A percentile compares a stretch with the other conserved stretches of the same genome.
These are phyloP conservation scores for Hypocryptadius cinnamomeus DNA, from an alignment of 2,113 vertebrate genomes.

Conservation along the genomic window DNA sequence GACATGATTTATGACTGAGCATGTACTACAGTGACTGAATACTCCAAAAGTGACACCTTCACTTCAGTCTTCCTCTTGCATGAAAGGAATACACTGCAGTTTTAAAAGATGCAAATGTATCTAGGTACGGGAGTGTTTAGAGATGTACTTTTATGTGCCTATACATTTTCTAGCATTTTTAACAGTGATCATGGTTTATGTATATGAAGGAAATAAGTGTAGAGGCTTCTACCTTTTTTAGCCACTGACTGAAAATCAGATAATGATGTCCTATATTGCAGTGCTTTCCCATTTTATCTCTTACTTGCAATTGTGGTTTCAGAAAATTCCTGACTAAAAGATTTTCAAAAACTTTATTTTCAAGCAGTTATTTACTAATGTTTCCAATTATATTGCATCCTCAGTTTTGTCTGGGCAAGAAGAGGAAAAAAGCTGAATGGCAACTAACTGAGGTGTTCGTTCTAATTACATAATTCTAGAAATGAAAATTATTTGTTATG, in stretches of 20 bases:
- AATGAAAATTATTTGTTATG: neutral
- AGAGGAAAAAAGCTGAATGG: neutral
- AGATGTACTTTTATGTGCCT: neutral
- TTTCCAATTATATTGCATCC: neutral
- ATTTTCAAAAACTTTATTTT: neutral
- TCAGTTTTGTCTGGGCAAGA: neutral
- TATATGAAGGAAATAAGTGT: neutral
- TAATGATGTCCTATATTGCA: neutral
- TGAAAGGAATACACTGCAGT: neutral
- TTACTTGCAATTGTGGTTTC: neutral
- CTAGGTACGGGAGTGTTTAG: neutral
- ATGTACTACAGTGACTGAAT: neutral
- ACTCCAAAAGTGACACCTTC: neutral
- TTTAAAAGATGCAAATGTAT: neutral
- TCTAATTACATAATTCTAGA: slow-evolving; percentile 5
- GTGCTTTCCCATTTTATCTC: neutral
- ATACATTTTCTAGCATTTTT: neutral
- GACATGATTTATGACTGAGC: neutral
- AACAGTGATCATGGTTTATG: neutral
- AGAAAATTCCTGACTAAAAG: neutral
- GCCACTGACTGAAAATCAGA: neutral
- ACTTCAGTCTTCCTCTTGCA: neutral
- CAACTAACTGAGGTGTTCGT: neutral
- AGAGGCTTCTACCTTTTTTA: neutral
- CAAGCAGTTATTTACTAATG: neutral